These are phyloP conservation scores for Pseudocheirus occidentalis DNA, from an alignment of 2,797 vertebrate genomes.

Conservation along the genomic window DNA sequence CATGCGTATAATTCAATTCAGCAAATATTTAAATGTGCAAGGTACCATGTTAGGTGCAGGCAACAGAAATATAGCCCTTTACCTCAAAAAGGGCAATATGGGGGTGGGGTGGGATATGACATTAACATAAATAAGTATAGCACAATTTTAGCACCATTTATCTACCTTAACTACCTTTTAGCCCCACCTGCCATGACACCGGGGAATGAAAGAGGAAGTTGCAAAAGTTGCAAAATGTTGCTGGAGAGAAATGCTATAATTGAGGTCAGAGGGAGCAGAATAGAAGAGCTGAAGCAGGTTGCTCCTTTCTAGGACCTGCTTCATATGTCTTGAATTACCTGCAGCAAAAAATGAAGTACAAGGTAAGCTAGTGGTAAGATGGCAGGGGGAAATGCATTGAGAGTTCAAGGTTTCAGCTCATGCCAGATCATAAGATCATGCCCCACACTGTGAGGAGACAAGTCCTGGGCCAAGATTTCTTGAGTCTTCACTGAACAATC, in stretches of 20 bases:
- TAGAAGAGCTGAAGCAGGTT: background rate
- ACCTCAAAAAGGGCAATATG: background rate
- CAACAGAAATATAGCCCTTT: background rate
- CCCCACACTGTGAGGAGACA: background rate
- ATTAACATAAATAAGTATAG: background rate
- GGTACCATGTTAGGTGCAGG: background rate
- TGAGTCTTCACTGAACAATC: background rate
- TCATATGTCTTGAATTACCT: background rate
- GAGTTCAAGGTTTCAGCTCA: background rate
- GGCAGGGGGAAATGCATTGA: background rate
- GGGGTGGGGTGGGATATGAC: background rate
- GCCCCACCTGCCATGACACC: no score
- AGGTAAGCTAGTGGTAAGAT: background rate
- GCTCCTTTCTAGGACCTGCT: background rate
- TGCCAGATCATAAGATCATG: background rate
- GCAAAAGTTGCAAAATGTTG: no score
- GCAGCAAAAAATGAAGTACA: background rate
- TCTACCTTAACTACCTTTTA: background rate
- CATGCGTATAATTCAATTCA: background rate
- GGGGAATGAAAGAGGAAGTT: no score
- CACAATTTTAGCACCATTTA: background rate
- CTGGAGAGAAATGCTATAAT: no score
- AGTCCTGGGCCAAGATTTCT: background rate
- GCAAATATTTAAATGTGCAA: background rate
- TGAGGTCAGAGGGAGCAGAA: no score